phyloP scores from a whole-genome alignment of 1,140 invertebrate species.

The Drosophila chauvacae region DNA sequence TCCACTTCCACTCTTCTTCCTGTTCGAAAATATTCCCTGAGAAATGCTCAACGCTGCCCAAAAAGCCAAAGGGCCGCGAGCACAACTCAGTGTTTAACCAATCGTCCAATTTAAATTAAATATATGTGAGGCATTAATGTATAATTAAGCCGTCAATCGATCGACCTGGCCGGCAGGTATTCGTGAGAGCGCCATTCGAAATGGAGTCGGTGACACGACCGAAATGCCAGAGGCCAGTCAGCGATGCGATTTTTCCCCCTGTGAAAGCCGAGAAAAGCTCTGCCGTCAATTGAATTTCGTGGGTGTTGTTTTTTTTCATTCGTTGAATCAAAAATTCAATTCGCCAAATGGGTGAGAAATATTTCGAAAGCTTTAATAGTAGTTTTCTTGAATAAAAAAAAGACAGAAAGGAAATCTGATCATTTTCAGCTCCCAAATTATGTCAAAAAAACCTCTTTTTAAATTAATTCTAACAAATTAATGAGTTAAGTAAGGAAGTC shows the following conservation, averaged over 20 bases:
- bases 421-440: too few species aligned
- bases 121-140: slow-evolving; percentile 10
- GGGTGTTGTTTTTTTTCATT: background rate
- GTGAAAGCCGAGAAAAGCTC: slow-evolving; percentile 13
- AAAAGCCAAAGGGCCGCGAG: slow-evolving; percentile 15
- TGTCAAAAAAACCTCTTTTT: background rate
- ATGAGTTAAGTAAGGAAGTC: background rate
- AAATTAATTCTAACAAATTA: too few species aligned
- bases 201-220: background rate
- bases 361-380: background rate
- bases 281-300: slow-evolving; percentile 3
- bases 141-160: slow-evolving; percentile 26
- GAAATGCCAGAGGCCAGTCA: slow-evolving; percentile 21
- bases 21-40: slow-evolving; percentile 1
- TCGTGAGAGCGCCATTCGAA: slow-evolving; percentile 12
- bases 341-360: background rate
- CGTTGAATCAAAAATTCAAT: background rate
- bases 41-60: background rate
- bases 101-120: slow-evolving; percentile 13
- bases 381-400: background rate
- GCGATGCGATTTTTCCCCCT: slow-evolving; percentile 5
- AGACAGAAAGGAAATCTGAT: fast-evolving
- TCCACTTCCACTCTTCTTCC: background rate
- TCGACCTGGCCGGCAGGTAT: slow-evolving; percentile 10
- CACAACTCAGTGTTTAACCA: slow-evolving; percentile 13